phyloP scores from a whole-genome alignment of 2,113 vertebrate genomes.

The Albula goreensis region DNA sequence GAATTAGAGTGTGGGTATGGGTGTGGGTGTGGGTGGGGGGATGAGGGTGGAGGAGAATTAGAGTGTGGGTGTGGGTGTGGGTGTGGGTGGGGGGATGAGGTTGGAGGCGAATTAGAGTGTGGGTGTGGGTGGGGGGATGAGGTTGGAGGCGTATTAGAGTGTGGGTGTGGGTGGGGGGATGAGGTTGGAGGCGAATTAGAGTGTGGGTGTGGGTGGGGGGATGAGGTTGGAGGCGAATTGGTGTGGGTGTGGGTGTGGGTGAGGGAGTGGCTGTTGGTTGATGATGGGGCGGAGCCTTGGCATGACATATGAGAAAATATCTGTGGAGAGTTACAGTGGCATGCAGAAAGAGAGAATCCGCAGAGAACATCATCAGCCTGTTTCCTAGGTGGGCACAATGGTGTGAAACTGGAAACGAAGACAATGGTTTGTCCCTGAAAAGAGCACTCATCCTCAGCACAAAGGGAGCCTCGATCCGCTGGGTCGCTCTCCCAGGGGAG shows the following conservation, averaged over 20 bases:
- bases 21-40: no score
- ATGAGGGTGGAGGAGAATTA: neutral
- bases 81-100: neutral
- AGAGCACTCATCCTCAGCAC: slow-evolving; percentile 45
- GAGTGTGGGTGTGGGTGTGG: no score
- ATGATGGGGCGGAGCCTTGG: neutral
- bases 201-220: no score
- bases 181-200: no score
- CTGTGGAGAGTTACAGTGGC: neutral
- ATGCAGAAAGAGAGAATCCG: neutral
- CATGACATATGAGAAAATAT: neutral
- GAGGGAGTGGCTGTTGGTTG: no score
- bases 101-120: neutral
- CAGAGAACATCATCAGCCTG: neutral
- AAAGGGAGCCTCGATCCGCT: slow-evolving; percentile 34
- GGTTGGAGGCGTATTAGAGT: no score
- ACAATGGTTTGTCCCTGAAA: slow-evolving; percentile 35
- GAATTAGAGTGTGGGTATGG: neutral
- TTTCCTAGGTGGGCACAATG: neutral
- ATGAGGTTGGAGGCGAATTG: neutral
- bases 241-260: no score
- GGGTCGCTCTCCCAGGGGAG: slow-evolving; percentile 50
- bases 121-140: neutral
- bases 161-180: neutral
- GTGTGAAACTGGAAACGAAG: slow-evolving; percentile 31